phyloP scores from a whole-genome alignment of 1,140 invertebrate species.

The Mya arenaria region DNA sequence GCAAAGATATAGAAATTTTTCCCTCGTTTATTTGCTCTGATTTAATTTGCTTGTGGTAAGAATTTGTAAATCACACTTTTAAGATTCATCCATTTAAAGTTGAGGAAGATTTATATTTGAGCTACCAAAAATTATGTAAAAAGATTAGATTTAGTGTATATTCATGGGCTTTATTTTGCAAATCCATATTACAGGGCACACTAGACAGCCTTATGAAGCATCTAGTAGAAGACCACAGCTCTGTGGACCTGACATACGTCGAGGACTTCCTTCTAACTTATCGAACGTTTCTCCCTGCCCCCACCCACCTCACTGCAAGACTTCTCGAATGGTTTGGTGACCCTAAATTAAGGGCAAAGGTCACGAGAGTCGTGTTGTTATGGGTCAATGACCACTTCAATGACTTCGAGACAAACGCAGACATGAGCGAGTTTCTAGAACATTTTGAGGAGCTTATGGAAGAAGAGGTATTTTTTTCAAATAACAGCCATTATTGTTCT shows the following conservation, averaged over 20 bases:
- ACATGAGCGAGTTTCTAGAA: slow-evolving; percentile 98
- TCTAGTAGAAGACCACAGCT: slow-evolving; percentile 93
- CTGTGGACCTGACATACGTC: slow-evolving; percentile 97
- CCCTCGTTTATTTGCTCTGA: no score
- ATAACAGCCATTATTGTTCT: no score
- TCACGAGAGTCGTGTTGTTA: slow-evolving; percentile 95
- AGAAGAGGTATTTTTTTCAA: slow-evolving; percentile 73
- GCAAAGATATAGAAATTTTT: no score
- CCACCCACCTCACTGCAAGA: slow-evolving; percentile 92
- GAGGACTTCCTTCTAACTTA: slow-evolving; percentile 99
- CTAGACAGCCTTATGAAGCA: slow-evolving; percentile 95
- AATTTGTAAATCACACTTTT: no score
- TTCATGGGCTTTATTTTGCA: no score
- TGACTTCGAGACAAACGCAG: slow-evolving; percentile 97
- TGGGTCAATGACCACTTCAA: slow-evolving; percentile 99
- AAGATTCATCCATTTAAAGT: no score
- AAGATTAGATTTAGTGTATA: no score
- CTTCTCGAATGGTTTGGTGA: slow-evolving; percentile 93
- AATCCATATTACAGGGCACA: slow-evolving; percentile 90
- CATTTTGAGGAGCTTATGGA: slow-evolving; percentile 89
- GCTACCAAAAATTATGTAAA: no score
- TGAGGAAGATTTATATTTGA: no score
- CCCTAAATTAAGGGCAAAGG: slow-evolving; percentile 88
- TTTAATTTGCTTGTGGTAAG: no score
- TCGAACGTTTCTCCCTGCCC: slow-evolving; percentile 95